phyloP scores from a whole-genome alignment of 2,888 invertebrate species.

The Bedellia somnulentella region DNA sequence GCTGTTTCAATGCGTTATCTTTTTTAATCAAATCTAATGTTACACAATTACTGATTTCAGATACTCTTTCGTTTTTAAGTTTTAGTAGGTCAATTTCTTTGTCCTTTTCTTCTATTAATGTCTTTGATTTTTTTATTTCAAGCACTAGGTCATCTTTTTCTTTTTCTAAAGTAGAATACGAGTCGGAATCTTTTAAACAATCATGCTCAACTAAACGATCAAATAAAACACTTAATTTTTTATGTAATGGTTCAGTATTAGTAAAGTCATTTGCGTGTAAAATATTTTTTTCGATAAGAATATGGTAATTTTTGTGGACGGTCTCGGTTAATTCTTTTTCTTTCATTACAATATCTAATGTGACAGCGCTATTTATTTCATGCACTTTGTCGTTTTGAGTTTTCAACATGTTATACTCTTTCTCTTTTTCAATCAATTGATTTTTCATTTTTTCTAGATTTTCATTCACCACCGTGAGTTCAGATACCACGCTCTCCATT shows the following conservation, averaged over 20 bases:
- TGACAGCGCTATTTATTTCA: conserved; percentile 37
- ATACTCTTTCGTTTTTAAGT: conserved; percentile 14
- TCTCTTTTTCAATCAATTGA: conserved; percentile 27
- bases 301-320: conserved; percentile 20
- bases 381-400: conserved; percentile 29
- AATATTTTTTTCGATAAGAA: conserved; percentile 21
- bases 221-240: conserved; percentile 22
- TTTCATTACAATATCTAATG: conserved; percentile 30
- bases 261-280: conserved; percentile 18
- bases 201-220: conserved; percentile 16
- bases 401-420: conserved; percentile 27
- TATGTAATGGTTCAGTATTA: conserved; percentile 15
- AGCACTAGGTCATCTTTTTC: conserved; percentile 13
- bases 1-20: conserved; percentile 17
- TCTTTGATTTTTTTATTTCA: conserved; percentile 20
- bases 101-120: conserved; percentile 19
- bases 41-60: conserved; percentile 16
- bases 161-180: background rate
- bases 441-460: conserved; percentile 22
- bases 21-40: conserved; percentile 17
- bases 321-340: conserved; percentile 24
- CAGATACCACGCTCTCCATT: conserved; percentile 17
- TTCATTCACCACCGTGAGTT: conserved; percentile 21
- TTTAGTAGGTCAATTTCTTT: conserved; percentile 17
- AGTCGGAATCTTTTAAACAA: conserved; percentile 4